phyloP scores from a whole-genome alignment of 1,140 invertebrate genomes.

The Orchesella cincta region DNA sequence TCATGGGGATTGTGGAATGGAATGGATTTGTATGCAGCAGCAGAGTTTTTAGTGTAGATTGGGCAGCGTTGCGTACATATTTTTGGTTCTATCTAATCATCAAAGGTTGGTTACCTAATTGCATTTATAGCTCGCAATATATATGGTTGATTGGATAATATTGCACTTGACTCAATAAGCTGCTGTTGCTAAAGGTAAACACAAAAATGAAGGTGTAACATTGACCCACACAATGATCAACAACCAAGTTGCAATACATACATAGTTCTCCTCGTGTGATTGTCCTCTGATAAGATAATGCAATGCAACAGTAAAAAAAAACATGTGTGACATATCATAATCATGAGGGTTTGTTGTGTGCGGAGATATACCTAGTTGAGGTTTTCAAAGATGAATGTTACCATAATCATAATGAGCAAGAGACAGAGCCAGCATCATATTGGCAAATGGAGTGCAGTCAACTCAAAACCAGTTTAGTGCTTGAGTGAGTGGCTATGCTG shows the following conservation, averaged over 20 bases:
- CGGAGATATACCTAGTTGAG: too few species aligned
- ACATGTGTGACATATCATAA: too few species aligned
- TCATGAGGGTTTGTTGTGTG: too few species aligned
- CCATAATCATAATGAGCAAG: background rate
- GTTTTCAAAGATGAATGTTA: background rate
- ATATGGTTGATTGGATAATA: background rate
- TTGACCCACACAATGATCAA: background rate
- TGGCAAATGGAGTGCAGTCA: too few species aligned
- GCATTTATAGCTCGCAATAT: background rate
- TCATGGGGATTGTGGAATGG: too few species aligned
- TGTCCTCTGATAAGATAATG: background rate
- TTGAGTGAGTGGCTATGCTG: background rate
- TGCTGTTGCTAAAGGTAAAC: background rate
- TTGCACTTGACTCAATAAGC: background rate
- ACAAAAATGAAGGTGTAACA: background rate
- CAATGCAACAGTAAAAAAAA: background rate
- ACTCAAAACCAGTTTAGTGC: too few species aligned
- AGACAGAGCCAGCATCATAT: too few species aligned
- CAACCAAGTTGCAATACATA: background rate
- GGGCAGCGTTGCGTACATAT: background rate
- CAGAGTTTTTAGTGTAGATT: background rate
- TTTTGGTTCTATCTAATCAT: background rate
- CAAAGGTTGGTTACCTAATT: background rate
- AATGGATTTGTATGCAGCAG: too few species aligned
- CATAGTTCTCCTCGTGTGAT: background rate